Percentiles rank a stretch among this genome's conserved stretches.
phyloP scores from a whole-genome alignment of 2,113 vertebrate genomes.

The Myotis yumanensis region DNA sequence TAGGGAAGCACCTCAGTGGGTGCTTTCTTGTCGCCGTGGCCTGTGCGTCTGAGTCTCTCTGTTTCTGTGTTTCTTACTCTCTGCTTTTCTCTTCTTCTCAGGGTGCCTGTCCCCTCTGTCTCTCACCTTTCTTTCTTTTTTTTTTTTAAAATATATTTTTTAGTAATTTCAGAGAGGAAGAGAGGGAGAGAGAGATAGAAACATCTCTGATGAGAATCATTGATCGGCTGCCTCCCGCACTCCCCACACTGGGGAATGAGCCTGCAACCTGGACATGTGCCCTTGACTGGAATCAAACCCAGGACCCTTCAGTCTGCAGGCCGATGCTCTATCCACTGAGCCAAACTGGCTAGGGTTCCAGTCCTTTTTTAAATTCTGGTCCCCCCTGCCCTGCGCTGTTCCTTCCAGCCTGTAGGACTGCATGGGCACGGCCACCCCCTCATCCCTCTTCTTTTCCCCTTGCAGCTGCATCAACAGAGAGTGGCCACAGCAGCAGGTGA shows the following conservation, averaged over 20 bases:
- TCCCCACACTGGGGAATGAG: too few species aligned
- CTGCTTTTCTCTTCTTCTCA: neutral
- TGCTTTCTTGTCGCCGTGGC: neutral
- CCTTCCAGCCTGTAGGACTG: neutral
- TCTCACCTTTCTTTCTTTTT: neutral
- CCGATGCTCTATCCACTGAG: too few species aligned
- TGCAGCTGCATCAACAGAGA: constrained; percentile 52
- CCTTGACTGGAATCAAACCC: too few species aligned
- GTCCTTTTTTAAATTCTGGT: neutral
- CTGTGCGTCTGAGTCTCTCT: neutral
- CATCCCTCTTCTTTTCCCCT: constrained; percentile 3
- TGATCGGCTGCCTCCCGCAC: neutral
- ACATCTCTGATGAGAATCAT: neutral
- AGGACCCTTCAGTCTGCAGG: too few species aligned
- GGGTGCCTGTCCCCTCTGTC: neutral
- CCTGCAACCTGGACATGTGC: too few species aligned
- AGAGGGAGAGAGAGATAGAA: neutral
- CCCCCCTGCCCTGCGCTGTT: neutral
- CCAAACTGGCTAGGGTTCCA: neutral
- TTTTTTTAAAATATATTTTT: too few species aligned
- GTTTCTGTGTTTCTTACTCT: neutral
- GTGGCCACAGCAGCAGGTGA: constrained; percentile 56
- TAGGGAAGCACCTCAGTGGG: fast-evolving
- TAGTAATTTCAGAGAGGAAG: neutral
- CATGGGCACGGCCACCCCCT: neutral